Evolutionary conservation across 2,888 invertebrate genomes (phyloP).

Genomic region (Daptonema setosum): DNA sequence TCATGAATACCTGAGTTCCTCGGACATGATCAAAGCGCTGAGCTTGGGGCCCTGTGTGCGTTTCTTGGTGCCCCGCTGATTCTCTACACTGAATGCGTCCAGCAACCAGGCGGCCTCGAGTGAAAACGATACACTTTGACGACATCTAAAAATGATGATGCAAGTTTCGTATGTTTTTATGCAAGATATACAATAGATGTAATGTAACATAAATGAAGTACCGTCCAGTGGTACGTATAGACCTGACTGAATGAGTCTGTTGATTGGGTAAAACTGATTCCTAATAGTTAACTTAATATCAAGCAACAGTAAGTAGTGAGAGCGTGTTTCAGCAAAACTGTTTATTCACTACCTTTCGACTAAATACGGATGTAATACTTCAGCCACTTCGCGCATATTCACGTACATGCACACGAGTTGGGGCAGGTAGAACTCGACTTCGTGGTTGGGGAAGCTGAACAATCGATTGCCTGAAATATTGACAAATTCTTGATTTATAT

Average conservation of each 20-base stretch:
- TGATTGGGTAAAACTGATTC: too few relatives aligned
- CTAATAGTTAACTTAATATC: conserved; percentile 8
- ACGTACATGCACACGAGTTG: conserved; percentile 95
- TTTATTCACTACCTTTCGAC: conserved; percentile 61
- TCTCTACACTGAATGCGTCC: conserved; percentile 69
- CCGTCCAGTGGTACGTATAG: too few relatives aligned
- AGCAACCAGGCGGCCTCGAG: conserved; percentile 84
- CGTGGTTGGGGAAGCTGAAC: conserved; percentile 71
- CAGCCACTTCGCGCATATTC: conserved; percentile 88
- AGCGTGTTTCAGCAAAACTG: too few relatives aligned
- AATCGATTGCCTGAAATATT: conserved; percentile 55
- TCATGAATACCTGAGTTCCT: conserved; percentile 41
- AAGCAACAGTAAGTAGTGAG: not conserved
- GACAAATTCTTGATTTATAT: too few relatives aligned
- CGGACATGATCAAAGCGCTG: conserved; percentile 49
- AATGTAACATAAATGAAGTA: too few relatives aligned
- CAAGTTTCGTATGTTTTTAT: too few relatives aligned
- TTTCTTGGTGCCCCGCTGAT: conserved; percentile 41
- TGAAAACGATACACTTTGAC: conserved; percentile 81
- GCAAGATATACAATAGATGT: too few relatives aligned
- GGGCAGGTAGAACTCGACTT: conserved; percentile 91
- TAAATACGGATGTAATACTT: conserved; percentile 63
- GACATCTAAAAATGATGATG: too few relatives aligned
- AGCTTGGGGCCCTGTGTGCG: conserved; percentile 53
- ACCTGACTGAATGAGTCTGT: too few relatives aligned